These are phyloP conservation scores for Danio rerio DNA, from an alignment of 2,113 vertebrate genomes.

Conservation along the genomic window GRCz12tu NC_133185.1:1469501-1470000, in stretches of 20 bases:
- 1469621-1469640: conserved; percentile 98
- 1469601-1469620: conserved; percentile 86
- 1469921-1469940: too few species aligned
- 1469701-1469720: conserved; percentile 94
- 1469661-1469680: conserved; percentile 99
- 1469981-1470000: too few species aligned
- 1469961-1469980: too few species aligned
- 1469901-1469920: too few species aligned
- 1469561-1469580: too few species aligned
- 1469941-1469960: too few species aligned
- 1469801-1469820: conserved; percentile 84
- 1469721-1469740: conserved; percentile 99
- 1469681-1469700: conserved; percentile 97
- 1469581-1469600: too few species aligned
- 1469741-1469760: conserved; percentile 97
- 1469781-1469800: conserved; percentile 98
- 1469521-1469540: too few species aligned
- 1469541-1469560: too few species aligned
- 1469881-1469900: too few species aligned
- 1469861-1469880: too few species aligned
- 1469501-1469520: too few species aligned
- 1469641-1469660: conserved; percentile 98
- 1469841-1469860: not conserved
- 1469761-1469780: conserved; percentile 98
- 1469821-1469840: not conserved